Conservation (phyloP, 2,113 vertebrate species). For the Anguilla rostrata region DNA sequence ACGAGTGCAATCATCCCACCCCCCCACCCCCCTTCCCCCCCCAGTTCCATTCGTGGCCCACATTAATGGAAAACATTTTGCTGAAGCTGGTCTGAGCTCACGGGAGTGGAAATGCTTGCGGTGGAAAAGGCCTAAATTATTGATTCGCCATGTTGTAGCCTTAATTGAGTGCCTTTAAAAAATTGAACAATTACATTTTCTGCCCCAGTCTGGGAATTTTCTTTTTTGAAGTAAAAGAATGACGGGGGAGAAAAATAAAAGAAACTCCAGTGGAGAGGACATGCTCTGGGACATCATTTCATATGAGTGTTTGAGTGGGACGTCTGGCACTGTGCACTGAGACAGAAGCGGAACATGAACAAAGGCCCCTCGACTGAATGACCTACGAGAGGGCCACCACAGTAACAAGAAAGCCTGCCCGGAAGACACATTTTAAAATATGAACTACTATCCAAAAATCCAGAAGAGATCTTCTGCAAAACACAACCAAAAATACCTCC, state of each 20-base stretch:
- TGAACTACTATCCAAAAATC: background rate
- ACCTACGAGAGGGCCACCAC: background rate
- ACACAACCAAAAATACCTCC: background rate
- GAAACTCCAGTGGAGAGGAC: background rate
- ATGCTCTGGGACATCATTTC: background rate
- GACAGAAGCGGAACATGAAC: background rate
- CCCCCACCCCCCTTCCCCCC: background rate
- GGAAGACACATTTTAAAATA: background rate
- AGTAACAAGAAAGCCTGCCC: background rate
- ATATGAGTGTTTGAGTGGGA: background rate
- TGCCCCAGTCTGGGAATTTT: constrained; percentile 7
- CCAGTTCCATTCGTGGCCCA: background rate
- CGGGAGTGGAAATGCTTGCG: constrained; percentile 20
- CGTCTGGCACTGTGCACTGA: background rate
- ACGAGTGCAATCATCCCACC: too few relatives aligned
- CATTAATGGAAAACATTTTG: constrained; percentile 22
- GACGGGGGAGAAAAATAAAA: background rate
- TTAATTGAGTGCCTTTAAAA: constrained; percentile 28
- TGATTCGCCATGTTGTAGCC: constrained; percentile 19
- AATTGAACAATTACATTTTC: constrained; percentile 29
- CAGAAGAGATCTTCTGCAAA: background rate
- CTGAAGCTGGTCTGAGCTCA: constrained; percentile 20
- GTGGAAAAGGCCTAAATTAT: constrained; percentile 31
- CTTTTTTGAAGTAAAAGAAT: constrained; percentile 13
- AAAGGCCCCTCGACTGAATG: background rate